Conservation (phyloP, 1,140 invertebrate species). For the Mycetomoellerius zeteki region DNA sequence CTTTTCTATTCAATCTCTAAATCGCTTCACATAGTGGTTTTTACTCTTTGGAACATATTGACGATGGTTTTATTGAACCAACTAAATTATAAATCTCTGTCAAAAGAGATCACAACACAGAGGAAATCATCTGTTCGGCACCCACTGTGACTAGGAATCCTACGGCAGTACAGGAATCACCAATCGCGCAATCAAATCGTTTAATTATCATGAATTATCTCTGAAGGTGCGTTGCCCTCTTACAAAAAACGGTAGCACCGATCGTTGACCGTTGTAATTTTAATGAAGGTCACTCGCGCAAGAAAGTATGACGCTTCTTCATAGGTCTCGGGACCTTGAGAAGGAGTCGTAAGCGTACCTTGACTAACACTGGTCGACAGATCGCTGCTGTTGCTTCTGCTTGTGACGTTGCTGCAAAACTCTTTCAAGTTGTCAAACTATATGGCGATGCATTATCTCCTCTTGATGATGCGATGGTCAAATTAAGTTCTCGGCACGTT, state of each 20-base stretch:
- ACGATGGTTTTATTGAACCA: too few species aligned
- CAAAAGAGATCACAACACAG: background rate
- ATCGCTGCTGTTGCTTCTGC: slow-evolving; percentile 33
- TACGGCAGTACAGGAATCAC: slow-evolving; percentile 19
- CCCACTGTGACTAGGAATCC: slow-evolving; percentile 14
- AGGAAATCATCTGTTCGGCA: slow-evolving; percentile 49
- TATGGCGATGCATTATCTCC: slow-evolving; percentile 51
- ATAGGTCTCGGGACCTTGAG: slow-evolving; percentile 55
- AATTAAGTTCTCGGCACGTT: slow-evolving; percentile 14
- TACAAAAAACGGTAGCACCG: slow-evolving; percentile 35
- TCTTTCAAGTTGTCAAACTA: slow-evolving; percentile 51
- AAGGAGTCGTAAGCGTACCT: slow-evolving; percentile 67
- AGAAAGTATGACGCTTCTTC: slow-evolving; percentile 25
- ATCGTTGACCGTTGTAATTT: slow-evolving; percentile 40
- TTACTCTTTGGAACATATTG: background rate
- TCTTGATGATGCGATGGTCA: background rate
- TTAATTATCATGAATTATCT: slow-evolving; percentile 42
- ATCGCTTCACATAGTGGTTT: background rate
- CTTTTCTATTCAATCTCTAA: background rate
- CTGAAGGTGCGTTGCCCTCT: background rate
- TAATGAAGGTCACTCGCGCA: slow-evolving; percentile 46
- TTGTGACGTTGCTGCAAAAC: slow-evolving; percentile 10
- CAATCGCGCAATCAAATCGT: slow-evolving; percentile 14
- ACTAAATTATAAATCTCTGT: too few species aligned
- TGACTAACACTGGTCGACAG: slow-evolving; percentile 61